Base-by-base conservation (phyloP, 2,888 invertebrate genomes). In the Drosophila silvestris region DNA sequence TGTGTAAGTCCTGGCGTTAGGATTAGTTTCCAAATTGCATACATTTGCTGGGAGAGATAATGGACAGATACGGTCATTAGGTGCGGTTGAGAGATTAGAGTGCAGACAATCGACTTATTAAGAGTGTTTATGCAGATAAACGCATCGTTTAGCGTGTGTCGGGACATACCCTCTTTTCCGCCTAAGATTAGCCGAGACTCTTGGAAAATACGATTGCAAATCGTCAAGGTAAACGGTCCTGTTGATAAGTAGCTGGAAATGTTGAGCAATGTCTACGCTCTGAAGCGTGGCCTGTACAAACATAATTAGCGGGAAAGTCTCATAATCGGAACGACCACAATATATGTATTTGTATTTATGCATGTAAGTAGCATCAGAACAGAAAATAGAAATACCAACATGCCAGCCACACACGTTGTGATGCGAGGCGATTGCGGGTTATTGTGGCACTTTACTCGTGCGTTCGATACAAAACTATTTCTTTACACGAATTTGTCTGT, bases 81-180 rank as follows among this genome's bases (percentile, higher is more conserved):
- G 3, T 41, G 58, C 41, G 84, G 3, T 51, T 61, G 41, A 52
- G 52, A 86, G 91, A 91, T 90, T 91, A 91, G 74, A 68, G n/a
- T 54, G 71, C 71, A 81, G 81, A 87, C 84, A 88, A 91, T 91
- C 82, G 81, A 86, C 86, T 92, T 91, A 89, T 91, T 92, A 89
- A 67, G 83, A 85, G 88, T 91, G 83, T 91, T 92, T 91, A 90
- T 78, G 77, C 82, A 91, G 91, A 92, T 92, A 92, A 92, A 87
- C 81, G 71, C 91, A 90, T 89, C 92, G 89, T 91, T 92, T 92
- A 92, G 91, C 88, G 91, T 74, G 86, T 82, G 81, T 81, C 80
- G 88, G 91, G 91, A 91, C 92, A 91, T 92, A 92, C 92, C 91
- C 91, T 91, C 88, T 89, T 81, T 89, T 85, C 77, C 80, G 85